Evolutionary conservation across 2,113 vertebrate species (phyloP), one percentile per base, ranked within the genome.

Genomic region (Probosciger aterrimus): DNA sequence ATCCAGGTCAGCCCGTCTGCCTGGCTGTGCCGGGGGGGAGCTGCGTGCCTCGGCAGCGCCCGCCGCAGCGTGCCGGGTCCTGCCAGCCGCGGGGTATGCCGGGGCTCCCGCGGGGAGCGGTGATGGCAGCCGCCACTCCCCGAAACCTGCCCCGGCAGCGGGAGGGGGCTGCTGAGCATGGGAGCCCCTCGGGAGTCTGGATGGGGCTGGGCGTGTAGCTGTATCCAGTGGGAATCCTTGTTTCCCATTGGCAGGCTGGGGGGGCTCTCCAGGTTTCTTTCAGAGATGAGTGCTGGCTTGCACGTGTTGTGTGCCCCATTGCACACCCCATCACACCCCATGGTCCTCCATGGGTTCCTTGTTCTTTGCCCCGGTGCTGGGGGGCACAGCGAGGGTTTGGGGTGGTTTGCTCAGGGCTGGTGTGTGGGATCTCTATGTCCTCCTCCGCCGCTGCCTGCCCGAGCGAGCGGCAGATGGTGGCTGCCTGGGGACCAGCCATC

Each of bases 401-500:
- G 44, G 35, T 69, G 77, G 39, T 88, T 92, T 79, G 83, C 8
- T 64, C 28, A 4, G 57, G 57, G 25, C 47, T 44, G 85, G 37
- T 4, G 2, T 17, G 27, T 53, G 23, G 55, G 65, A 63, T 70
- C 60, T 75, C 24, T 57, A n/a, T 7, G 9, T 91, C 62, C 0
- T 4, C 35, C 65, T 50, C 65, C 71, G 93, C 79, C 50, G 4
- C 92, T 74, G 90, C 55, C 85, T 81, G 91, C 84, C 83, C 6
- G 18, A 96, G 94, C 8, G 14, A 95, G 94, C 14, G 3, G 96
- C 95, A 96, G 96, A 96, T 96, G 96, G 97, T 92, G 92, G 76
- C 96, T 96, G 96, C 95, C 95, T 97, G 76, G 95, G 97, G 97
- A 96, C 95, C 79, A 2, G 47, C 76, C 23, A 70, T 91, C 93